Base-by-base conservation (phyloP, 2,113 vertebrate species). In the Tylochromis polylepis region DNA sequence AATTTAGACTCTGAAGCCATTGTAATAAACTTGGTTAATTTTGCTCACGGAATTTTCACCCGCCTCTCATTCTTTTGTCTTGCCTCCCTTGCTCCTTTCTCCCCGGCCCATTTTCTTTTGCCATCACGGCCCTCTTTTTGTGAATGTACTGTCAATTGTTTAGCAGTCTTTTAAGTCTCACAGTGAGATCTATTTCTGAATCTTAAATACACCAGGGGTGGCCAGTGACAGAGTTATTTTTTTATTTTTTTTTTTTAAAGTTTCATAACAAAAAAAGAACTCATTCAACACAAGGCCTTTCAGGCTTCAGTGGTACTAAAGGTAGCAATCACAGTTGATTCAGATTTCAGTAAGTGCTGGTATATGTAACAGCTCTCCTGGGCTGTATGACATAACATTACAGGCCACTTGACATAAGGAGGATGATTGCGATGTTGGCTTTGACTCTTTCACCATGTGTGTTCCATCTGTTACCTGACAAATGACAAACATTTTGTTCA, bases 121-220 rank as follows among this genome's bases (percentile, higher is more conserved):
- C 75, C 79, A 18, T 29, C 58, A 58, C 10, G 34, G 27, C 43
- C 62, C 67, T 67, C 22, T 59, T 59, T 94, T 89, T 87, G 81
- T 84, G 43, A 85, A 91, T 85, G 75, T 27, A 83, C 60, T 18
- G 70, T 72, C 85, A 85, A 91, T 91, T 90, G 79, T 85, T 90
- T 58, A n/a, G 31, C 22, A 60, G 72, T 59, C 51, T 78, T 84
- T 83, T 70, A 79, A 79, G 60, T 57, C 67, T 81, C 41, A 38
- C 36, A 8, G 72, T 5, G 27, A 85, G 87, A 85, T 86, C 83
- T 91, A 88, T 93, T 90, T 91, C 85, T 90, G 86, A 92, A 90
- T 91, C 80, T 57, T 77, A 75, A 83, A 79, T 53, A 56, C 81
- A 80, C 27, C 83, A 67, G 72, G 77, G 72, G 81, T 83, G 77